Conservation (phyloP, 2,888 invertebrate genomes). For the Drosophila borealis region DNA sequence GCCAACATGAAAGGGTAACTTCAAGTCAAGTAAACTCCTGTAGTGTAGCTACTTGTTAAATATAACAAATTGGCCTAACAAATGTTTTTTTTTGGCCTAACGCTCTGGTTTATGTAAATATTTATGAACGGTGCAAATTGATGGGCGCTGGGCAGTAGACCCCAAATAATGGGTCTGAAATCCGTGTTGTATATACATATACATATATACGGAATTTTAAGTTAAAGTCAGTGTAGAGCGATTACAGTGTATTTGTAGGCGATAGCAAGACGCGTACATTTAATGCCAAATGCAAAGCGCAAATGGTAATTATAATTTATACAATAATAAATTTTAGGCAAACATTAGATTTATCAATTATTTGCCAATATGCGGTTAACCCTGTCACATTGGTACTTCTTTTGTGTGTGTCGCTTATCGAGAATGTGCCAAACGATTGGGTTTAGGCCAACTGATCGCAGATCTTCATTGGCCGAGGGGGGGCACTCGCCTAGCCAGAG, state of each 20-base stretch:
- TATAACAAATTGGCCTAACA: slow-evolving; percentile 60
- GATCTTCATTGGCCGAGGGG: slow-evolving; percentile 20
- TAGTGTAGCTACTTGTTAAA: slow-evolving; percentile 12
- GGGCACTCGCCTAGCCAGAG: slow-evolving; percentile 4
- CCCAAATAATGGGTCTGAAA: slow-evolving; percentile 9
- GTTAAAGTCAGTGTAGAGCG: slow-evolving; percentile 1
- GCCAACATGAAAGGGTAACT: slow-evolving; percentile 23
- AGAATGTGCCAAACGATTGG: slow-evolving; percentile 13
- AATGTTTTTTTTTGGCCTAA: slow-evolving; percentile 40
- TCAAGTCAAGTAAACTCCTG: not conserved
- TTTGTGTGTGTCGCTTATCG: not conserved
- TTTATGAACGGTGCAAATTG: slow-evolving; percentile 49
- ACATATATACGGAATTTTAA: slow-evolving; percentile 5
- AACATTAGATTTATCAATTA: slow-evolving; percentile 73
- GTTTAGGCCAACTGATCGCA: slow-evolving; percentile 14
- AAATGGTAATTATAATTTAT: slow-evolving; percentile 49
- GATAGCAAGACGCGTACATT: slow-evolving; percentile 13
- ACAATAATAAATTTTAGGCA: slow-evolving; percentile 60
- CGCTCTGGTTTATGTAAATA: slow-evolving; percentile 68
- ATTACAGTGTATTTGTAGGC: slow-evolving; percentile 17
- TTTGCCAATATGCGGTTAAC: slow-evolving; percentile 47
- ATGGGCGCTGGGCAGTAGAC: slow-evolving; percentile 28
- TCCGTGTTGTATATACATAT: not conserved
- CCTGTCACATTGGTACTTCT: slow-evolving; percentile 63
- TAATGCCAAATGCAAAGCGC: slow-evolving; percentile 30